Evolutionary conservation across 2,113 vertebrate species (phyloP).

Genomic region (Cynopterus brachyotis): DNA sequence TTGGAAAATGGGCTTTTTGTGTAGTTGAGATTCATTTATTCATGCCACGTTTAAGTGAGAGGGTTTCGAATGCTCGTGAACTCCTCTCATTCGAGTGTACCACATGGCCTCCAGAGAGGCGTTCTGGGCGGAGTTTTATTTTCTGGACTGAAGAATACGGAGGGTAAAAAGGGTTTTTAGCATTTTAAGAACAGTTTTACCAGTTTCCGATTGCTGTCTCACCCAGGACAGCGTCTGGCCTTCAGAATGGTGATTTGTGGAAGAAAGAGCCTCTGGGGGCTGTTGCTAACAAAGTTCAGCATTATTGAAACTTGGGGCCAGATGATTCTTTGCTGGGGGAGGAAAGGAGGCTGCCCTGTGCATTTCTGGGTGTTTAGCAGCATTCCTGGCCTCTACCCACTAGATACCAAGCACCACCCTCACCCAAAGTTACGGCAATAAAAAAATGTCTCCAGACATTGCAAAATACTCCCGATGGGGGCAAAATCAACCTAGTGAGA

Average conservation of each 20-base stretch:
- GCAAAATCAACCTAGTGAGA: rapidly evolving
- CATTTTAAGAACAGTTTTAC: no score
- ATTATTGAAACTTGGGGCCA: rapidly evolving
- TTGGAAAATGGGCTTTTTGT: background rate
- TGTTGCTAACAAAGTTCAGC: background rate
- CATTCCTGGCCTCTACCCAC: background rate
- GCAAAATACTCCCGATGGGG: background rate
- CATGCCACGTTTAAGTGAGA: background rate
- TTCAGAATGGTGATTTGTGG: no score
- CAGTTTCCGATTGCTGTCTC: no score
- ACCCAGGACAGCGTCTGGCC: no score
- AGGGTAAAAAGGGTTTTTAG: background rate
- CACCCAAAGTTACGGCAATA: background rate
- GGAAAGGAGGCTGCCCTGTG: background rate
- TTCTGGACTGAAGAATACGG: background rate
- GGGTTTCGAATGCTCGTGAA: background rate
- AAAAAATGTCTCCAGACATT: background rate
- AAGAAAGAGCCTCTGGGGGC: no score
- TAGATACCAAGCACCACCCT: background rate
- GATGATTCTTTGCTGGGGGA: rapidly evolving
- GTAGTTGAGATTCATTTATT: background rate
- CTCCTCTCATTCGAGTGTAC: background rate
- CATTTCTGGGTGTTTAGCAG: background rate
- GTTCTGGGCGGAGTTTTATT: background rate
- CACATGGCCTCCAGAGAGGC: background rate